Evolutionary conservation across 2,888 invertebrate genomes (phyloP).

Genomic region (Microctonus aethiopoides): DNA sequence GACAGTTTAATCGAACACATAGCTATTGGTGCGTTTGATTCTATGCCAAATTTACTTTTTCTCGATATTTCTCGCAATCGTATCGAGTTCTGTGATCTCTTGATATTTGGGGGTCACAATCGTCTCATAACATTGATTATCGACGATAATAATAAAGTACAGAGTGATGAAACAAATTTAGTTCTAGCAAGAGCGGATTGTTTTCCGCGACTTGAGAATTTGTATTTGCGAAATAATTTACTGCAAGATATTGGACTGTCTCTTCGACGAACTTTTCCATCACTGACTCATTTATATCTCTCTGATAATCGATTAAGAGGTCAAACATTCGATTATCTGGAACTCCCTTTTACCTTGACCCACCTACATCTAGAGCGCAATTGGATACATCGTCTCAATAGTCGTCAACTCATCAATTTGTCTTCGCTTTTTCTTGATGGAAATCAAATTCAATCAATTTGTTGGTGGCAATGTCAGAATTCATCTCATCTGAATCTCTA

Average conservation of each 20-base stretch:
- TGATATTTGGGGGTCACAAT: constrained; percentile 47
- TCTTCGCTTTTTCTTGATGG: constrained; percentile 49
- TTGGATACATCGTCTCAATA: constrained; percentile 45
- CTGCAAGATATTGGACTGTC: constrained; percentile 46
- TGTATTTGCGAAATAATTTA: constrained; percentile 51
- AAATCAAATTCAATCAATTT: constrained; percentile 49
- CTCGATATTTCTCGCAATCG: constrained; percentile 55
- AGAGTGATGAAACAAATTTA: constrained; percentile 33
- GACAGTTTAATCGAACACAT: constrained; percentile 49
- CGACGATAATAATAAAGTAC: constrained; percentile 50
- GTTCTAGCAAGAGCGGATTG: constrained; percentile 38
- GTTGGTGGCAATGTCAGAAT: constrained; percentile 44
- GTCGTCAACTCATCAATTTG: constrained; percentile 43
- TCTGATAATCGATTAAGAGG: constrained; percentile 51
- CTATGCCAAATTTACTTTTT: constrained; percentile 50
- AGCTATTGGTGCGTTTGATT: constrained; percentile 45
- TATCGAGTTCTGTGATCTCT: constrained; percentile 50
- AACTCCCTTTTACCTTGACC: constrained; percentile 48
- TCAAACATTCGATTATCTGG: constrained; percentile 42
- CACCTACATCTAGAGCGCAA: constrained; percentile 54
- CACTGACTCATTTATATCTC: constrained; percentile 52
- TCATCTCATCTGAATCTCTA: constrained; percentile 43
- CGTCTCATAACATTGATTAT: constrained; percentile 48
- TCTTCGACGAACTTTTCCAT: constrained; percentile 46
- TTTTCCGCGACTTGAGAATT: constrained; percentile 50